These are phyloP conservation scores for Ictalurus punctatus DNA, from an alignment of 2,113 vertebrate genomes.

Conservation along the genomic window DNA sequence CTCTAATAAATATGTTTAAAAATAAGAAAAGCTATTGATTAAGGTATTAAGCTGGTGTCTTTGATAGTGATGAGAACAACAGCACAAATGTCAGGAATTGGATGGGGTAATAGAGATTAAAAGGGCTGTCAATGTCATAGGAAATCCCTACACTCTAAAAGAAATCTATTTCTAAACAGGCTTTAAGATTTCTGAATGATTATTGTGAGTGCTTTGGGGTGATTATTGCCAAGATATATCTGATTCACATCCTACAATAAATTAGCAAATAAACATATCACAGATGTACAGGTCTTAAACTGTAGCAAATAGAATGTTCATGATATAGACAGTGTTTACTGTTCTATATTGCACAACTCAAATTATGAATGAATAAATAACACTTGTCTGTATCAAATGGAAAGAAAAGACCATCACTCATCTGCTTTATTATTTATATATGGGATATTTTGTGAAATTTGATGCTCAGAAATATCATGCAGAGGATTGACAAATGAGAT, in stretches of 20 bases:
- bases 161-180: neutral
- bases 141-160: constrained; percentile 8
- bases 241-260: neutral
- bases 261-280: neutral
- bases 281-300: neutral
- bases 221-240: neutral
- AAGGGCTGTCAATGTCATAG: constrained; percentile 35
- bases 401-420: neutral
- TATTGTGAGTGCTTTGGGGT: neutral
- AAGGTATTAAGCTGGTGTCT: constrained; percentile 50
- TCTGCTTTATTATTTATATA: neutral
- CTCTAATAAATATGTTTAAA: constrained; percentile 79
- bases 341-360: neutral
- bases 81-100: constrained; percentile 16
- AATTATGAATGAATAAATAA: neutral
- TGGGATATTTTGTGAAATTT: neutral
- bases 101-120: constrained; percentile 38
- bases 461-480: neutral
- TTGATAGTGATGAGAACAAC: constrained; percentile 38
- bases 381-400: neutral
- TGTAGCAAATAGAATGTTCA: neutral
- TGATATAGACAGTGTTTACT: neutral
- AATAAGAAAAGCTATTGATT: constrained; percentile 73
- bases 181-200: neutral
- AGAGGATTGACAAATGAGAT: neutral